Conservation (phyloP, 2,797 vertebrate species). For the Enteromius trimaculatus region DNA sequence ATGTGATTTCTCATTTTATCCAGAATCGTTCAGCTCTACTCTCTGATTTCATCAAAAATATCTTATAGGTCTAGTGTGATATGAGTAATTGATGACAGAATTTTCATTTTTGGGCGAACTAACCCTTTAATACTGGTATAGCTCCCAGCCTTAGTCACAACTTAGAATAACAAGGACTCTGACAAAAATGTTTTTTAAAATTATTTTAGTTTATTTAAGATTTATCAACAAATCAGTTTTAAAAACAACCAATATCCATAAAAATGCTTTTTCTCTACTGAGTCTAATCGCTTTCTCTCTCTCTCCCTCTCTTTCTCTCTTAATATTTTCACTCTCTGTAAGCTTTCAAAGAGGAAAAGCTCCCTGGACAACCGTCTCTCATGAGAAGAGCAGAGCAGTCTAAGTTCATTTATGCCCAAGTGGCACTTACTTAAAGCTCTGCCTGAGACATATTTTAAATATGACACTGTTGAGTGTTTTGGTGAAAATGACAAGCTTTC, state of each 20-base stretch:
- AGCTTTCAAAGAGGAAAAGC: constrained; percentile 36
- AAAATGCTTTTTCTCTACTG: background rate
- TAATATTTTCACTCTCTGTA: constrained; percentile 7
- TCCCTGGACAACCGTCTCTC: constrained; percentile 15
- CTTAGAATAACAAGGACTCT: too few species aligned
- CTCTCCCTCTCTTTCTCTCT: background rate
- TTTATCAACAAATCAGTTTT: background rate
- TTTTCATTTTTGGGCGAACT: too few species aligned
- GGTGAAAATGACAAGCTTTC: constrained; percentile 42
- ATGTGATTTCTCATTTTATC: too few species aligned
- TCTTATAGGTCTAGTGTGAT: too few species aligned
- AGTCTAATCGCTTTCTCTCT: too few species aligned
- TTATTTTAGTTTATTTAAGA: too few species aligned
- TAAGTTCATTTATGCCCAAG: constrained; percentile 54
- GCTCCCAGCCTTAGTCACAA: too few species aligned
- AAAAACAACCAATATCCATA: background rate
- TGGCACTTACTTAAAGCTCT: constrained; percentile 53
- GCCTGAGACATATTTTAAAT: constrained; percentile 49
- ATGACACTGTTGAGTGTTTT: constrained; percentile 30
- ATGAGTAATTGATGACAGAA: too few species aligned
- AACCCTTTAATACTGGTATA: too few species aligned
- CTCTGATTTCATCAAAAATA: too few species aligned
- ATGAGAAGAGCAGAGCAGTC: constrained; percentile 25
- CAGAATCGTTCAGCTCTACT: too few species aligned
- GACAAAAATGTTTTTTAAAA: too few species aligned